Evolutionary conservation across 2,797 vertebrate species (phyloP).

Genomic region (Meda fulgida): DNA sequence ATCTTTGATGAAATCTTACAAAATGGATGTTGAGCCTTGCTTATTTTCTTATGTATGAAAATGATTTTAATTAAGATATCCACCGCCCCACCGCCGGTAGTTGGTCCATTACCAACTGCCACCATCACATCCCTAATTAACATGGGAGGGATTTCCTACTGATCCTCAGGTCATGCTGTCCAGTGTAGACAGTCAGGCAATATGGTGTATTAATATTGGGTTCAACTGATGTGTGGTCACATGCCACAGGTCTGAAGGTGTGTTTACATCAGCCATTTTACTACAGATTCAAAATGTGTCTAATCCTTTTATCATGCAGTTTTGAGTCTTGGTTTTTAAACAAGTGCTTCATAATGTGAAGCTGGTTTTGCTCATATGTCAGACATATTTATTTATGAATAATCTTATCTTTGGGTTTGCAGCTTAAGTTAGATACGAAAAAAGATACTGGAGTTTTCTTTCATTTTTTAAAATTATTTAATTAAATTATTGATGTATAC

Average conservation of each 20-base stretch:
- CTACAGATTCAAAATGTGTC: neutral
- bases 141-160: neutral
- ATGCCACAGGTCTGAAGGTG: too few relatives aligned
- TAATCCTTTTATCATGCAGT: neutral
- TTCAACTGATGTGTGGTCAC: neutral
- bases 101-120: too few relatives aligned
- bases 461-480: neutral
- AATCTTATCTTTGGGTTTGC: neutral
- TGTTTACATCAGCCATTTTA: neutral
- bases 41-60: too few relatives aligned
- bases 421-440: neutral
- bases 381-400: neutral
- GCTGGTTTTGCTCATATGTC: neutral
- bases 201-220: neutral
- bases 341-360: neutral
- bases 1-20: too few relatives aligned
- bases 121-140: neutral
- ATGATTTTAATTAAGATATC: too few relatives aligned
- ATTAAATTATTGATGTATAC: neutral
- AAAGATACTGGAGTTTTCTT: neutral
- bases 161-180: neutral
- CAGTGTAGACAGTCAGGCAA: neutral
- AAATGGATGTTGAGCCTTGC: too few relatives aligned
- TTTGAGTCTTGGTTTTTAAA: neutral
- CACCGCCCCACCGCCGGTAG: too few relatives aligned